Base-by-base conservation (phyloP, 2,113 vertebrate species). In the Chaenogobius annularis region DNA sequence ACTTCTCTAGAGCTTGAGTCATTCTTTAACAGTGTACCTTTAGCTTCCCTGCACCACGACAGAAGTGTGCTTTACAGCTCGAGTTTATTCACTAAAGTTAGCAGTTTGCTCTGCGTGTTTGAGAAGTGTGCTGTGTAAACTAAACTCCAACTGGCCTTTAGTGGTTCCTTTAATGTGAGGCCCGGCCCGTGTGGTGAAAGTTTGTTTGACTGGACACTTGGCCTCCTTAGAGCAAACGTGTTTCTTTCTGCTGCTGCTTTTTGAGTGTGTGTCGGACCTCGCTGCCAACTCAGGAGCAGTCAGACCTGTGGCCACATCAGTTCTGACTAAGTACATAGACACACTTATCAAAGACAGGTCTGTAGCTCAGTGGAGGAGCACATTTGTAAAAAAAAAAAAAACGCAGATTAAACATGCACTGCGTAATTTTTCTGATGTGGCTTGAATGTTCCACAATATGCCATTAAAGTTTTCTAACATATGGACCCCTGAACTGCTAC, bases 331-430 rank as follows among this genome's bases (percentile, higher is more conserved):
- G 75, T 83, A 91, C 90, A 89, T 88, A 31, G 26, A 31, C 26
- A 83, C 79, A n/a, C 87, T 89, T 94, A 93, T 94, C 92, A 92
- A 92, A 87, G 86, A 83, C 87, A 83, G 79, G 86, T 88, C 88
- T 93, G 90, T 89, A 77, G 85, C 80, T 77, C 82, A 70, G 88
- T 87, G 89, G 84, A 87, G 67, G 50, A 54, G 50, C 75, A 85
- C 83, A 83, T 40, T 40, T 40, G 37, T 40, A 40, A 40, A 40
- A n/a, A n/a, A n/a, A n/a, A n/a, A n/a, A n/a, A n/a, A 0, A 40
- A 40, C 8, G 37, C 37, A 7, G 1, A 2, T 40, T 40, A 40
- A 40, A 40, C 6, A 9, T 7, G 37, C 37, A 40, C 37, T 40
- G 6, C 8, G 37, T 40, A 3, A 40, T 40, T 40, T 40, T 40